Evolutionary conservation across 1,140 invertebrate species (phyloP).

Genomic region (Aphelenchoides fujianensis): DNA sequence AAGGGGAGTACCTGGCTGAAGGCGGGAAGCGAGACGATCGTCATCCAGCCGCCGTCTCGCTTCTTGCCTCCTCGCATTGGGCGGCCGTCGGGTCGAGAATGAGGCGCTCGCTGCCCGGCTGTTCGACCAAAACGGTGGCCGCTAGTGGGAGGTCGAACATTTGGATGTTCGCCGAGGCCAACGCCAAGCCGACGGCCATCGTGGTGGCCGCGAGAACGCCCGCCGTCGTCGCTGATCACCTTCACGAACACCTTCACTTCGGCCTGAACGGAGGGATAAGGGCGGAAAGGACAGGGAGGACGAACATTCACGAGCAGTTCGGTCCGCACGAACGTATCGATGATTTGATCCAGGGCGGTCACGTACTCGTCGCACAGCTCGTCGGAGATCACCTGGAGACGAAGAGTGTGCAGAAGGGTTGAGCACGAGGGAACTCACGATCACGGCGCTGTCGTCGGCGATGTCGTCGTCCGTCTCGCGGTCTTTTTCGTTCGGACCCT

Average conservation of each 20-base stretch:
- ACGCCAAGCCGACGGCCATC: constrained; percentile 34
- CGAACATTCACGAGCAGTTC: constrained; percentile 15
- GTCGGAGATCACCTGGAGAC: constrained; percentile 9
- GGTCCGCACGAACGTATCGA: constrained; percentile 12
- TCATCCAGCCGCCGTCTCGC: constrained; percentile 7
- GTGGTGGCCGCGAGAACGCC: constrained; percentile 35
- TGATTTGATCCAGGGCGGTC: constrained; percentile 16
- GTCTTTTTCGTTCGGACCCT: constrained; percentile 40
- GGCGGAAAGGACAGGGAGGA: background rate
- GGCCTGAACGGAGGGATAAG: constrained; percentile 24
- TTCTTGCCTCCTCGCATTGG: background rate
- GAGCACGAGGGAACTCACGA: constrained; percentile 1
- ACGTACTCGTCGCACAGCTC: constrained; percentile 14
- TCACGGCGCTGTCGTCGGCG: constrained; percentile 24
- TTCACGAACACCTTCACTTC: constrained; percentile 47
- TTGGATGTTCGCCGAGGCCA: constrained; percentile 41
- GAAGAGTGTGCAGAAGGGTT: background rate
- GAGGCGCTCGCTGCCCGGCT: no score
- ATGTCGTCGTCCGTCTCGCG: constrained; percentile 27
- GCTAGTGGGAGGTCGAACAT: constrained; percentile 27
- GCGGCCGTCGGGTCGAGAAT: constrained; percentile 11
- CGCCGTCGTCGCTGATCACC: constrained; percentile 42
- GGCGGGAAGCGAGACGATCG: constrained; percentile 13
- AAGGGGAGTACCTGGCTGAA: constrained; percentile 5
- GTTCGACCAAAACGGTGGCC: constrained; percentile 10